A percentile compares a stretch with the other conserved stretches of the same genome.
These are phyloP conservation scores for Lithophane socia DNA, from an alignment of 2,888 invertebrate genomes.

Conservation along the genomic window DNA sequence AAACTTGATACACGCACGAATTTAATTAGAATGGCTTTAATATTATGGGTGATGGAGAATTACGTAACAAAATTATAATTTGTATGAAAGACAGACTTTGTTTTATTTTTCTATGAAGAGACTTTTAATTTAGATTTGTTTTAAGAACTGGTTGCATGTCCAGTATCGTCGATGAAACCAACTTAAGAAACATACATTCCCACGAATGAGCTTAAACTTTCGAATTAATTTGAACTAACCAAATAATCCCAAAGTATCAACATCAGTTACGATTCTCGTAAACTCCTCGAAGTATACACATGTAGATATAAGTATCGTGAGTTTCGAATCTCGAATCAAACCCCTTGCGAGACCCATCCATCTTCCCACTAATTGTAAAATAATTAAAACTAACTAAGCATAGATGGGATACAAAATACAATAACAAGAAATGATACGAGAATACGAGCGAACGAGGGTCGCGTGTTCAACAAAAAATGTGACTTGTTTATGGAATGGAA, in stretches of 20 bases:
- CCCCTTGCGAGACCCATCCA: slow-evolving; percentile 75
- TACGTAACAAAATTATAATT: slow-evolving; percentile 60
- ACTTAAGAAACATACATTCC: neutral
- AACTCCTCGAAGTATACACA: slow-evolving; percentile 12
- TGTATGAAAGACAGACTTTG: slow-evolving; percentile 12
- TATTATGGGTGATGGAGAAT: slow-evolving; percentile 70
- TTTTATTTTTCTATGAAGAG: slow-evolving; percentile 13
- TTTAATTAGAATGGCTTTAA: slow-evolving; percentile 80
- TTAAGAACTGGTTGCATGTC: slow-evolving; percentile 3
- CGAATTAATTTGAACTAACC: slow-evolving; percentile 9
- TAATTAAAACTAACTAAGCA: slow-evolving; percentile 81
- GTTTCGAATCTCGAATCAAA: slow-evolving; percentile 74
- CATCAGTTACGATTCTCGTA: slow-evolving; percentile 10
- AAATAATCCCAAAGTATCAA: slow-evolving; percentile 40
- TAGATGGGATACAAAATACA: slow-evolving; percentile 70
- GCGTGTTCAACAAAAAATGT: slow-evolving; percentile 55
- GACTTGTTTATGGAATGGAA: slow-evolving; percentile 66
- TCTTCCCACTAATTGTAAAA: slow-evolving; percentile 82
- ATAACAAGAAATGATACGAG: slow-evolving; percentile 67
- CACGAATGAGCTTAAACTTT: slow-evolving; percentile 12
- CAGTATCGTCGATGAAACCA: neutral
- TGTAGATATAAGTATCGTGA: slow-evolving; percentile 67
- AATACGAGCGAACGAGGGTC: slow-evolving; percentile 56
- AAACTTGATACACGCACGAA: slow-evolving; percentile 85
- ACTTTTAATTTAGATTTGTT: slow-evolving; percentile 25